These are phyloP conservation scores for Actias luna DNA, from an alignment of 2,888 invertebrate species.

Conservation along the genomic window DNA sequence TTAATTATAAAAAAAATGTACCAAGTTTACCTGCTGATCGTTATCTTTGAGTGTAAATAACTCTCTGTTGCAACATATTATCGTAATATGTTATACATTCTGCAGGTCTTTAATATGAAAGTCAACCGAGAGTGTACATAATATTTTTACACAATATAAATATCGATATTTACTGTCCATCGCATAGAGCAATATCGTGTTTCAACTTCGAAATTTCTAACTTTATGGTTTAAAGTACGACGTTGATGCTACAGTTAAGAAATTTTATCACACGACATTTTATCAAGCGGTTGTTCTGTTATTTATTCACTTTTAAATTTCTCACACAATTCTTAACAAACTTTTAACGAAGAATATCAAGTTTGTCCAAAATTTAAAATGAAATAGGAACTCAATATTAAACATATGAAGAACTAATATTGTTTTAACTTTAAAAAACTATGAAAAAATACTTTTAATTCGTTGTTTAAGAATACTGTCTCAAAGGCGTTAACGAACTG, in stretches of 20 bases:
- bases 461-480: too few species aligned
- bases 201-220: slow-evolving; percentile 3
- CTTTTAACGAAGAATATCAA: too few species aligned
- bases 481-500: too few species aligned
- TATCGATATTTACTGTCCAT: neutral
- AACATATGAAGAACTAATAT: too few species aligned
- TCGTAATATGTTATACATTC: neutral
- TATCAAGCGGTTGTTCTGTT: neutral
- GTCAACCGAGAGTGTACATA: neutral
- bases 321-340: neutral
- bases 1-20: too few species aligned
- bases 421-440: too few species aligned
- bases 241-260: neutral
- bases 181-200: slow-evolving; percentile 8
- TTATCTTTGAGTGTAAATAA: too few species aligned
- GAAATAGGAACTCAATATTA: too few species aligned
- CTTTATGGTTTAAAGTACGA: neutral
- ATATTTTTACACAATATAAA: neutral
- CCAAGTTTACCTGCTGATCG: too few species aligned
- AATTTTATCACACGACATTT: neutral
- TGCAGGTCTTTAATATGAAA: neutral
- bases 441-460: too few species aligned
- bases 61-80: too few species aligned
- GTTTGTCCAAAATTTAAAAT: too few species aligned
- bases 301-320: neutral